Percentiles rank a stretch among this genome's conserved stretches.
Evolutionary conservation across 2,797 vertebrate genomes (phyloP).

Genomic region (Masticophis lateralis): DNA sequence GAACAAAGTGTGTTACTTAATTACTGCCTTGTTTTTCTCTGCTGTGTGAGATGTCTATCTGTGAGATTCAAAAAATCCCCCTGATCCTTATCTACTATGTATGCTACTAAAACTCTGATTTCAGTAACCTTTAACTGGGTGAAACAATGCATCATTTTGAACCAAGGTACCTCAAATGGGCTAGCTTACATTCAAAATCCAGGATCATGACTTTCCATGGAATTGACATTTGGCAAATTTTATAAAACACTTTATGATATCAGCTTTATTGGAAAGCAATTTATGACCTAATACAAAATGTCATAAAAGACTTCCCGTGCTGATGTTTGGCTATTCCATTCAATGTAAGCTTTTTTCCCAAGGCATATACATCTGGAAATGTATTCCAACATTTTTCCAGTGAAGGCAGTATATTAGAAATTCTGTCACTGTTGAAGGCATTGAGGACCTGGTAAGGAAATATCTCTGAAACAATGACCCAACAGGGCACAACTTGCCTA

Average conservation of each 20-base stretch:
- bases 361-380: neutral
- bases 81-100: neutral
- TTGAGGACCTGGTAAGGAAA: neutral
- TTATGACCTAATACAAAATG: neutral
- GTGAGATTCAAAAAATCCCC: neutral
- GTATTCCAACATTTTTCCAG: neutral
- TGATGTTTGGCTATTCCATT: neutral
- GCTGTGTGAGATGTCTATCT: neutral
- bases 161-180: neutral
- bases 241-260: neutral
- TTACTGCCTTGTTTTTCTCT: neutral
- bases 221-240: neutral
- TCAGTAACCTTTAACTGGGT: neutral
- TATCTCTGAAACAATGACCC: neutral
- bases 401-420: neutral
- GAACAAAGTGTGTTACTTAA: neutral
- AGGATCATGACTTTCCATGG: neutral
- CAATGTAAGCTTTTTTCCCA: neutral
- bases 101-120: neutral
- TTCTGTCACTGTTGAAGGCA: neutral
- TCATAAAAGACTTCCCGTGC: neutral
- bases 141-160: neutral
- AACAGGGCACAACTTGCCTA: neutral
- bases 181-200: neutral
- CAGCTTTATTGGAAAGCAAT: neutral